Evolutionary conservation across 2,113 vertebrate species (phyloP).

Genomic region (Menura novaehollandiae): DNA sequence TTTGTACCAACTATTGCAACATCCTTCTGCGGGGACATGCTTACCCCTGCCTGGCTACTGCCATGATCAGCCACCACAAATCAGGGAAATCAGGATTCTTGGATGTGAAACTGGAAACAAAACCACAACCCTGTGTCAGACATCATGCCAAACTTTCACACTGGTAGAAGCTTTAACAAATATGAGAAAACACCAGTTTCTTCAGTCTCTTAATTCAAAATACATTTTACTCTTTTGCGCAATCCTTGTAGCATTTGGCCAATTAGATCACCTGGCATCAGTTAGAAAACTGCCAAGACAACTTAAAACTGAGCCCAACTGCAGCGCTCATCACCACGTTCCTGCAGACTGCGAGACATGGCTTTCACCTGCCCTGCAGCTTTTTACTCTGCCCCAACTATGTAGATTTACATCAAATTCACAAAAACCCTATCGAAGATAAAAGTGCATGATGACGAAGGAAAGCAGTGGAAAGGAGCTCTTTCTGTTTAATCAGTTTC

Average conservation of each 20-base stretch:
- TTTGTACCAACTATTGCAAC: neutral
- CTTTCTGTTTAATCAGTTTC: neutral
- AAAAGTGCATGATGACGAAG: neutral
- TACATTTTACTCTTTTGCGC: neutral
- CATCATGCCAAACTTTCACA: neutral
- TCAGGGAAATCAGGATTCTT: neutral
- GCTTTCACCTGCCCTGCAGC: neutral
- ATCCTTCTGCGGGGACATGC: neutral
- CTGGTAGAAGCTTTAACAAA: neutral
- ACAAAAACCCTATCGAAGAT: neutral
- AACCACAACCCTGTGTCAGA: neutral
- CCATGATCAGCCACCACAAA: neutral
- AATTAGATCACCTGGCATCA: neutral
- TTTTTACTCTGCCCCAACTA: neutral
- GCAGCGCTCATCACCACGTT: accelerated
- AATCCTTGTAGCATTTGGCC: neutral
- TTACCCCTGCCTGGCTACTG: neutral
- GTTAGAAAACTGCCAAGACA: neutral
- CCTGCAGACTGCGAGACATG: accelerated
- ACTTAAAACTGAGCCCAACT: neutral
- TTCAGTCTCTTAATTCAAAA: neutral
- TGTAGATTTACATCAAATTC: neutral
- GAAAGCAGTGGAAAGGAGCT: neutral
- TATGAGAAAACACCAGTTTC: neutral
- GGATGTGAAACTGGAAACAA: neutral